Percentiles rank a stretch among this genome's conserved stretches.
Conservation (phyloP, 2,888 invertebrate species). For the Neocrepidodera transversa region DNA sequence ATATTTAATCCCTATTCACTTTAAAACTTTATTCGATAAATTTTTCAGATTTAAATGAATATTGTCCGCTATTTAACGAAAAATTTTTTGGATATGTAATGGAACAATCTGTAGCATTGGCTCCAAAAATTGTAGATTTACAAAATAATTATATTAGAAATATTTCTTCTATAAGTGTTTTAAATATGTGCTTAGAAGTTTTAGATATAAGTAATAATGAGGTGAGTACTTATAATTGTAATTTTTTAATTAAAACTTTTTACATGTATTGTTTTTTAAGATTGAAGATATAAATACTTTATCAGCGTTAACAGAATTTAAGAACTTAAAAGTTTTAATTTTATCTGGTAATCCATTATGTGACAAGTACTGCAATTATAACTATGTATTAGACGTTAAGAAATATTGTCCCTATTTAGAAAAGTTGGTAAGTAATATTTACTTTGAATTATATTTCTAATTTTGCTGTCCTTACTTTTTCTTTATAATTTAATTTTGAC, state of each 20-base stretch:
- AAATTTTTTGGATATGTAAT: slow-evolving; percentile 31
- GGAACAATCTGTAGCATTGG: slow-evolving; percentile 12
- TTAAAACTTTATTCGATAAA: background rate
- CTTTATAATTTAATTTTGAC: background rate
- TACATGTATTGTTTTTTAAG: too few species aligned
- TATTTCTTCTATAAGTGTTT: slow-evolving; percentile 19
- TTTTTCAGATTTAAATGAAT: slow-evolving; percentile 34
- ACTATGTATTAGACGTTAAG: slow-evolving; percentile 35
- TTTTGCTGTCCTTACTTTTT: too few species aligned
- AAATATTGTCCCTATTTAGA: slow-evolving; percentile 20
- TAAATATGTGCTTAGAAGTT: slow-evolving; percentile 18
- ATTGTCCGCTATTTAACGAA: slow-evolving; percentile 29
- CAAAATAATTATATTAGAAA: slow-evolving; percentile 31
- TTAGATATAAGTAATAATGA: slow-evolving; percentile 36
- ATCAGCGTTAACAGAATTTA: slow-evolving; percentile 20
- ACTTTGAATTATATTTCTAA: background rate
- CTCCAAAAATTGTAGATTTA: slow-evolving; percentile 23
- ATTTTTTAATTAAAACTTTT: too few species aligned
- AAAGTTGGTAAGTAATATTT: slow-evolving; percentile 32
- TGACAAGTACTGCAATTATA: slow-evolving; percentile 24
- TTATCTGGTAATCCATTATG: slow-evolving; percentile 38
- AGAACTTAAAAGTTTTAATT: slow-evolving; percentile 17
- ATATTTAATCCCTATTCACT: background rate
- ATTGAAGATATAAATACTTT: slow-evolving; percentile 30
- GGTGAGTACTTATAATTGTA: slow-evolving; percentile 20